Base-by-base conservation (phyloP, 1,140 invertebrate species). In the Drosophila sulfurigaster region DNA sequence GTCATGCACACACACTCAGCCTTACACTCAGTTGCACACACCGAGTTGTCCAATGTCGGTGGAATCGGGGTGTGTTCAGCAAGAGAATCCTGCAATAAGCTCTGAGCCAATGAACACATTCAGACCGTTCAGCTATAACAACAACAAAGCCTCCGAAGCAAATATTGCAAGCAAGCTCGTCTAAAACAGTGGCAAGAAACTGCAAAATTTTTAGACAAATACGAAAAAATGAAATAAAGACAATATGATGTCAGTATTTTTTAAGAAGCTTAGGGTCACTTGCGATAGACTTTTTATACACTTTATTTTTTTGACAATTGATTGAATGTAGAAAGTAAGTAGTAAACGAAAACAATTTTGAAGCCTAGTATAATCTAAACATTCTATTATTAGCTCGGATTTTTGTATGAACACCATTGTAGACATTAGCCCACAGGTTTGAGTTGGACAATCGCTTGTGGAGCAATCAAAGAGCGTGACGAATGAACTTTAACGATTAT, bases 401-500 rank as follows among this genome's bases (percentile, higher is more conserved):
- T 25, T 28, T 46, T 20, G 20, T 60, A 25, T 13, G 1, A 11
- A 63, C 41, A 20, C 38, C 72, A 69, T 20, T 38, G 56, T 74
- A 48, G 28, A 43, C 51, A 56, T 69, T 56, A 62, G 49, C 35
- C 52, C 28, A n/a, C 41, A 30, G 66, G 43, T 49, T 70, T 51
- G 15, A 48, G n/a, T 46, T 52, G 35, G 35, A 58, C 32, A 46
- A 7, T 70, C 59, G 67, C 73, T 79, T 38, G 59, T 59, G 77
- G 58, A 54, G 77, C 75, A 89, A 89, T 88, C 81, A 85, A 71
- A 75, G 74, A 48, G 80, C 75, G 81, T 88, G 85, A 89, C 85
- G 85, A 85, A 83, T 81, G 81, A 85, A 81, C 83, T 68, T 88
- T 89, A 88, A 88, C 81, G 83, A 85, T 88, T 88, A 88, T 88